Base-by-base conservation (phyloP, 2,113 vertebrate species). In the Labrus mixtus region DNA sequence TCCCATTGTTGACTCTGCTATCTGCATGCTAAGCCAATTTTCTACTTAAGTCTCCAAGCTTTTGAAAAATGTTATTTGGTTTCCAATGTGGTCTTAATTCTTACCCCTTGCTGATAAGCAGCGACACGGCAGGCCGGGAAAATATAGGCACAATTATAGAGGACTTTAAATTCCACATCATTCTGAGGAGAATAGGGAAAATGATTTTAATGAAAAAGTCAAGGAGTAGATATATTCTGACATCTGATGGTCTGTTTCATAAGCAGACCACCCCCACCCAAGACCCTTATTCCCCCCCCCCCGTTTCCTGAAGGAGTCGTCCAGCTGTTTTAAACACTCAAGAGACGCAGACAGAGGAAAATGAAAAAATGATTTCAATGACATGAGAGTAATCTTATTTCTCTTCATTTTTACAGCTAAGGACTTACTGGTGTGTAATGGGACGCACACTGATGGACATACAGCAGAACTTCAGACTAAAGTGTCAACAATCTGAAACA, bases 1-100 rank as follows among this genome's bases (percentile, higher is more conserved):
- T 95, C 91, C 93, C 91, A 95, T 96, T 96, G 91, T 97, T 95
- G 95, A 90, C 84, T 88, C 91, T 89, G 93, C 94, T 91, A 95
- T 95, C 93, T 94, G 87, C 92, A 94, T 91, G 90, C 91, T 97
- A 97, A 97, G 95, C 96, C 96, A 96, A 96, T 97, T 97, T 97
- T 97, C 95, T 96, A 95, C 96, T 96, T 96, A 96, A 86, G 89
- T 92, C 94, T 92, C 77, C 65, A 92, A 84, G 90, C 93, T 91
- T 94, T 95, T 93, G 93, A 85, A 94, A 96, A 95, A 87, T 95
- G 91, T 93, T 92, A 93, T 88, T 95, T 94, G 87, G 89, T 84
- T 94, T 92, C 92, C 81, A 94, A 91, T 91, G 91, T 94, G 92
- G 93, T 93, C 92, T 95, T 96, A 93, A 95, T 96, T 91, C 93